Evolutionary conservation across 2,888 invertebrate genomes (phyloP), one percentile per base, ranked within the genome.

Genomic region (Meganola albula): DNA sequence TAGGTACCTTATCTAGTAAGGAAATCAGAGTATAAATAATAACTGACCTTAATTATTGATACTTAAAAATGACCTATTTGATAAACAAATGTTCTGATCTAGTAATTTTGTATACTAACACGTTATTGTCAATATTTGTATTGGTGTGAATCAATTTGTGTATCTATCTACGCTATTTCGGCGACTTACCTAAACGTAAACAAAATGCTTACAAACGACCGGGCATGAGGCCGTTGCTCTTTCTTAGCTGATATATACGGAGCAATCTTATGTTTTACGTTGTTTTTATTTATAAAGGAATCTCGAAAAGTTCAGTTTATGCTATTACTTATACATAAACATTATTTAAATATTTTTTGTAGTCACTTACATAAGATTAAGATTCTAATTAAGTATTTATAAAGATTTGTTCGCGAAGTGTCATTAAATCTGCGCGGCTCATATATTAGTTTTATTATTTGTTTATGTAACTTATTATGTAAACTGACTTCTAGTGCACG

Each of bases 391-490:
- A n/a, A n/a, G n/a, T n/a, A n/a, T n/a, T n/a, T n/a, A n/a, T n/a
- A n/a, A n/a, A n/a, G n/a, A n/a, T n/a, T 24, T n/a, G 6, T 27
- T 11, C 5, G n/a, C 12, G 63, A 60, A 64, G 62, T 69, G 62
- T 69, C 64, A 72, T 74, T 69, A 63, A 67, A 57, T 48, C 49
- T 57, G 62, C 65, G 69, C 71, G 62, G 63, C 66, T 66, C 68
- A 62, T 61, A n/a, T n/a, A 66, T 58, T 45, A 52, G 47, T 82
- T 76, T 78, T 77, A 65, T 71, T 71, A 80, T 57, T 39, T 48
- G 47, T 63, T 82, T 79, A 80, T 73, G 67, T 76, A 84, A 83
- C 63, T 39, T 52, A 60, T 83, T 80, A 79, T 73, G 68, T 77
- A 82, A 82, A 54, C 54, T 46, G 40, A 38, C 47, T 60, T 56